Evolutionary conservation across 2,888 invertebrate species (phyloP).

Genomic region (Cerastis leucographa): DNA sequence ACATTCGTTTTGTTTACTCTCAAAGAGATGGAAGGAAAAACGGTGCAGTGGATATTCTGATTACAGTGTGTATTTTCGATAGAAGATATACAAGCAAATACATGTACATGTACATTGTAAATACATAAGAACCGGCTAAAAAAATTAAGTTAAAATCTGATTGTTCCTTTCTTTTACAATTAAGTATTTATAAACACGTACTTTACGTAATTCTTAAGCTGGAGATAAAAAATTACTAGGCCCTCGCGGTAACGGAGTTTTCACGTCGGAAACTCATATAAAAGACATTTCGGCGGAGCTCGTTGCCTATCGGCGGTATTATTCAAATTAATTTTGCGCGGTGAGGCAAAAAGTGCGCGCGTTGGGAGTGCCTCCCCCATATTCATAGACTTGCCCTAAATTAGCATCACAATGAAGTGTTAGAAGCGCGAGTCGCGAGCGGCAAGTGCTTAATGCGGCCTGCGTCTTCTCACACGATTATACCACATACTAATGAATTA

Average conservation of each 20-base stretch:
- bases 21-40: slow-evolving; percentile 67
- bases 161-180: slow-evolving; percentile 74
- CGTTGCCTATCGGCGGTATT: slow-evolving; percentile 88
- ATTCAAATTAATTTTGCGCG: slow-evolving; percentile 90
- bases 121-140: slow-evolving; percentile 64
- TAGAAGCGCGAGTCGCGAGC: slow-evolving; percentile 83
- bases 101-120: not conserved
- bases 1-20: slow-evolving; percentile 77
- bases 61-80: slow-evolving; percentile 60
- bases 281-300: slow-evolving; percentile 86
- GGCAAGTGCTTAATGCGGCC: slow-evolving; percentile 86
- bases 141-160: slow-evolving; percentile 16
- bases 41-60: slow-evolving; percentile 57
- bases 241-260: slow-evolving; percentile 76
- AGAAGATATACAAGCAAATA: slow-evolving; percentile 20
- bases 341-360: slow-evolving; percentile 89
- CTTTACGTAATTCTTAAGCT: slow-evolving; percentile 79
- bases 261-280: slow-evolving; percentile 86
- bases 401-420: slow-evolving; percentile 90
- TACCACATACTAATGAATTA: slow-evolving; percentile 87
- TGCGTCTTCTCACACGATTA: slow-evolving; percentile 86
- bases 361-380: slow-evolving; percentile 84
- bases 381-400: slow-evolving; percentile 89
- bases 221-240: slow-evolving; percentile 79
- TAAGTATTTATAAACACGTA: slow-evolving; percentile 79